Evolutionary conservation across 2,113 vertebrate genomes (phyloP), one percentile per base, ranked within the genome.

Genomic region (Uropsilus gracilis): DNA sequence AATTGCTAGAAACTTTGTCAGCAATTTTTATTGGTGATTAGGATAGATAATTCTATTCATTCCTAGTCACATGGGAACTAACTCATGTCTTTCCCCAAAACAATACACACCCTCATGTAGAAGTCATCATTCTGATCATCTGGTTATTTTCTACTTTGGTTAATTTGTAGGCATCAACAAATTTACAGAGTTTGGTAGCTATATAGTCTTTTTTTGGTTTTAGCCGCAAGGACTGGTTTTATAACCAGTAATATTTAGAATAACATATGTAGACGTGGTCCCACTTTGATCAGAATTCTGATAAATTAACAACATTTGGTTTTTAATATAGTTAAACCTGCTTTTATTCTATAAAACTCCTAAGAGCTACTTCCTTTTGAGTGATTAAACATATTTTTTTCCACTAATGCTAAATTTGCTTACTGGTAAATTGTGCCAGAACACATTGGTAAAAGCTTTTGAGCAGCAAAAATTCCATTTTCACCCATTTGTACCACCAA

Each of bases 251-350:
- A 34, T 84, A 16, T 44, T 85, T 57, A 78, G 24, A 32, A 55
- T 82, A 71, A 66, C 39, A 53, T 22, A 89, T 44, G 34, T 46
- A 80, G 64, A 82, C 18, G 34, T 13, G 11, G 39, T 75, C 12
- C 7, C 17, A 17, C 57, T 83, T 94, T 75, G 42, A 37, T 94
- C 37, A 69, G 37, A 84, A 26, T 66, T 55, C 53, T 46, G 50
- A 57, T 87, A 18, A 32, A 69, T 85, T 44, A 14, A 46, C 90
- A 72, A 17, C 16, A 68, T 93, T 93, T 88, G 3, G 12, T 48
- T 69, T 96, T 88, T 61, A 83, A 73, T 90, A 44, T 39, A 48
- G 42, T 63, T 75, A 95, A 78, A 77, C 8, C 30, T 87, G n/a
- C n/a, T 34, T 83, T 90, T 95, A 48, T 53, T 86, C 77, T 88